Evolutionary conservation across 2,888 invertebrate species (phyloP).

Genomic region (Athalia cordata): DNA sequence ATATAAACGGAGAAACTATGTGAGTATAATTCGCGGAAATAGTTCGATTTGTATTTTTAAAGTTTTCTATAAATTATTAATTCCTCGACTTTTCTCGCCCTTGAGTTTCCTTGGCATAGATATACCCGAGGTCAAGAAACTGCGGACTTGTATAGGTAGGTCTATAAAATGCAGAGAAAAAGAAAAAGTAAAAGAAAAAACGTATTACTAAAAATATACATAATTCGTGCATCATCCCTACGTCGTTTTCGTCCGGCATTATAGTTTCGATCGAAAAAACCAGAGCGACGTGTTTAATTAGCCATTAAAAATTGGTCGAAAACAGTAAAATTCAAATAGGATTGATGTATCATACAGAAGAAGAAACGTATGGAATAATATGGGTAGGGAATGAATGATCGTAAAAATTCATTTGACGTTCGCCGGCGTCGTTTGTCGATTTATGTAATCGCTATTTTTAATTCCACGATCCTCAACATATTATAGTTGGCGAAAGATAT

Average conservation of each 20-base stretch:
- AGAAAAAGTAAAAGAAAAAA: not conserved
- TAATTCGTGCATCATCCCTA: not conserved
- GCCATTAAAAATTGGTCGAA: conserved; percentile 14
- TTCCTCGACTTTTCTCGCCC: too few relatives aligned
- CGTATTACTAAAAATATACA: not conserved
- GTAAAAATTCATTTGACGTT: conserved; percentile 34
- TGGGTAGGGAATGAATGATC: not conserved
- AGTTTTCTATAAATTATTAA: too few relatives aligned
- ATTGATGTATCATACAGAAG: too few relatives aligned
- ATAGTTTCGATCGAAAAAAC: not conserved
- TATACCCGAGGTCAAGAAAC: too few relatives aligned
- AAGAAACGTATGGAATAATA: too few relatives aligned
- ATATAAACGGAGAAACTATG: too few relatives aligned
- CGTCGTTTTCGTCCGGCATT: too few relatives aligned
- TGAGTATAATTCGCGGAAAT: too few relatives aligned
- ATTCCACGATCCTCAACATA: not conserved
- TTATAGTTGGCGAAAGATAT: not conserved
- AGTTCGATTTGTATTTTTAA: too few relatives aligned
- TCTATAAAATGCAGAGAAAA: too few relatives aligned
- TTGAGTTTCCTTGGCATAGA: too few relatives aligned
- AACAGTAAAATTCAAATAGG: not conserved
- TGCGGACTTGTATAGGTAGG: too few relatives aligned
- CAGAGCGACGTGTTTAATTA: not conserved
- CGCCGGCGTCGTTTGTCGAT: conserved; percentile 12
- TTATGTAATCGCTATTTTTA: conserved; percentile 40